Evolutionary conservation across 2,113 vertebrate genomes (phyloP).

Genomic region (Shinisaurus crocodilurus): DNA sequence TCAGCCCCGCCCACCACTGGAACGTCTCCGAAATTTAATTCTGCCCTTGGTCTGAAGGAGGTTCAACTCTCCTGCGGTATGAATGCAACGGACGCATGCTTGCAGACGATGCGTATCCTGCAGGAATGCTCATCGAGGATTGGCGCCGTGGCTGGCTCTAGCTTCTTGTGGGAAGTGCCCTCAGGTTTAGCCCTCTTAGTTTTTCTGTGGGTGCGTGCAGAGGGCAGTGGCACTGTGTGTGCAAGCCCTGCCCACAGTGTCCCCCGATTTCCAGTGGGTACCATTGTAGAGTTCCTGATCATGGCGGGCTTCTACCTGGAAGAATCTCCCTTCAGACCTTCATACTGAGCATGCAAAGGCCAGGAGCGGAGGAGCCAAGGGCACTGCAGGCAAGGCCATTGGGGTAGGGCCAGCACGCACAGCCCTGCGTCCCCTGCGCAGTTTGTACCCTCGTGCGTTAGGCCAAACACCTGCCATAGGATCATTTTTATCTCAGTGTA

Average conservation of each 20-base stretch:
- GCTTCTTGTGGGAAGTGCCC: neutral
- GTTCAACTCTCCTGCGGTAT: too few species aligned
- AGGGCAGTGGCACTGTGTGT: neutral
- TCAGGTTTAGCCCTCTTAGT: neutral
- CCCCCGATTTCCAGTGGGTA: neutral
- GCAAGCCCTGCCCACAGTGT: neutral
- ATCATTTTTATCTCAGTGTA: too few species aligned
- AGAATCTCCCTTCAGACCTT: neutral
- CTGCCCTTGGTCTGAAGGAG: too few species aligned
- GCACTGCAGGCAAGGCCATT: neutral
- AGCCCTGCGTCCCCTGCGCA: neutral
- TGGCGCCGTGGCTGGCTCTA: neutral
- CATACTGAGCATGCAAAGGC: neutral
- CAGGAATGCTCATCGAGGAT: neutral
- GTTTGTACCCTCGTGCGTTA: neutral
- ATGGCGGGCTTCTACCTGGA: neutral
- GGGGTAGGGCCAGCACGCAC: neutral
- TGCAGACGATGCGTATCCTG: neutral
- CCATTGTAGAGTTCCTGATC: neutral
- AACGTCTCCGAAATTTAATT: too few species aligned
- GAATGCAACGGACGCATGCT: neutral
- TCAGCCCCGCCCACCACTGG: too few species aligned
- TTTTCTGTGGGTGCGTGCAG: neutral
- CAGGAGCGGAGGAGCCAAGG: neutral
- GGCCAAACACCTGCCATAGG: too few species aligned